A percentile compares a stretch with the other conserved stretches of the same genome.
These are phyloP conservation scores for Nothura maculosa DNA, from an alignment of 2,797 vertebrate species.

Conservation along the genomic window DNA sequence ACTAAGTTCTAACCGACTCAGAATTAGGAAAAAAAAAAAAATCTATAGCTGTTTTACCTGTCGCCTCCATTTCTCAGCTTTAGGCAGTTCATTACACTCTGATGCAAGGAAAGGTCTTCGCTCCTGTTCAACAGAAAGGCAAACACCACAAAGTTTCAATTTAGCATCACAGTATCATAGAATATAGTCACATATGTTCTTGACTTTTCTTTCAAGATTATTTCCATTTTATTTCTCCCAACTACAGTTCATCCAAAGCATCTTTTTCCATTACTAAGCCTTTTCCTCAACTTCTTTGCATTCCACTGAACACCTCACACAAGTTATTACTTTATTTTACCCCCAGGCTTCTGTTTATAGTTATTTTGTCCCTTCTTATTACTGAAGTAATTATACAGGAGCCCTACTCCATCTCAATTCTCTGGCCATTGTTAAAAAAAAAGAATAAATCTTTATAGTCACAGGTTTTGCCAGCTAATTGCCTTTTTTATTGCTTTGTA, in stretches of 20 bases:
- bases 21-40: background rate
- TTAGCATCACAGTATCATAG: background rate
- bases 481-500: background rate
- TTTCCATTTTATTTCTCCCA: background rate
- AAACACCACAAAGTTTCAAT: background rate
- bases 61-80: slow-evolving; percentile 96
- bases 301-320: background rate
- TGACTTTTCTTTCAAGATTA: background rate
- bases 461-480: background rate
- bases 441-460: background rate
- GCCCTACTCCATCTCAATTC: background rate
- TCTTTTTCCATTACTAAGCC: background rate
- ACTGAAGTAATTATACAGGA: background rate
- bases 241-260: background rate
- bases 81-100: slow-evolving; percentile 93
- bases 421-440: background rate
- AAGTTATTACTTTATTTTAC: background rate
- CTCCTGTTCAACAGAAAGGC: slow-evolving; percentile 82
- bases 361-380: background rate
- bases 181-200: background rate
- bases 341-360: background rate
- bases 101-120: slow-evolving; percentile 94
- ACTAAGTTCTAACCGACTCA: fast-evolving
- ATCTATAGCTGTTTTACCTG: slow-evolving; percentile 82
- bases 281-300: background rate